A percentile compares a stretch with the other conserved stretches of the same genome.
phyloP scores from a whole-genome alignment of 2,113 vertebrate species.

The Chlamydotis undulata region DNA sequence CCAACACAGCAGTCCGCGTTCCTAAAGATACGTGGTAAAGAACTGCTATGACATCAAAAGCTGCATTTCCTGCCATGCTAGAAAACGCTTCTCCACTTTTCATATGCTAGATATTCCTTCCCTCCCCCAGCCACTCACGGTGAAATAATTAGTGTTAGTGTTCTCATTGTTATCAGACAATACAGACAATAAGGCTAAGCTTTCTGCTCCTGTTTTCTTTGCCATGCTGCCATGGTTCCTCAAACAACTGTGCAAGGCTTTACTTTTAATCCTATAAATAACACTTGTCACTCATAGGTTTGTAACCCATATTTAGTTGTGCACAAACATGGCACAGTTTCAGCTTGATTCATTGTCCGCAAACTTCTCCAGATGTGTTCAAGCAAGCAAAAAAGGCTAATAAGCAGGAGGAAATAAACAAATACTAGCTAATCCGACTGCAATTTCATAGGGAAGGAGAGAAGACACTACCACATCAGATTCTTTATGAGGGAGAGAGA shows the following conservation, averaged over 20 bases:
- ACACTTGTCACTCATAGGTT: constrained; percentile 76
- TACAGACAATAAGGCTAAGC: constrained; percentile 68
- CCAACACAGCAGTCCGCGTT: fast-evolving
- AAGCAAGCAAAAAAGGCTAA: not conserved
- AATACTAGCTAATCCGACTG: not conserved
- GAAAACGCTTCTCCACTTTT: not conserved
- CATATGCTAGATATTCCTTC: constrained; percentile 6
- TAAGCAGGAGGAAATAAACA: constrained; percentile 21
- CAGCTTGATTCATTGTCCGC: constrained; percentile 61
- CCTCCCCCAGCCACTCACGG: constrained; percentile 44
- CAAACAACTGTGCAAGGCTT: constrained; percentile 71
- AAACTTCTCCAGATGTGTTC: constrained; percentile 66
- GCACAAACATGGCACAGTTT: constrained; percentile 64
- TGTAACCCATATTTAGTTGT: constrained; percentile 76
- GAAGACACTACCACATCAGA: not conserved
- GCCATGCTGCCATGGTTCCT: constrained; percentile 66
- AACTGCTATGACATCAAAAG: not conserved
- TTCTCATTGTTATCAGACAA: constrained; percentile 74
- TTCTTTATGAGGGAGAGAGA: not conserved
- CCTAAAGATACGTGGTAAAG: not conserved
- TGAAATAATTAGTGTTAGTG: constrained; percentile 69
- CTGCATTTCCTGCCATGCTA: not conserved
- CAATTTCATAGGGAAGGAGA: not conserved
- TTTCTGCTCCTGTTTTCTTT: constrained; percentile 65
- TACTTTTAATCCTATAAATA: constrained; percentile 79